Base-by-base conservation (phyloP, 2,888 invertebrate genomes). In the Colletes collaris region DNA sequence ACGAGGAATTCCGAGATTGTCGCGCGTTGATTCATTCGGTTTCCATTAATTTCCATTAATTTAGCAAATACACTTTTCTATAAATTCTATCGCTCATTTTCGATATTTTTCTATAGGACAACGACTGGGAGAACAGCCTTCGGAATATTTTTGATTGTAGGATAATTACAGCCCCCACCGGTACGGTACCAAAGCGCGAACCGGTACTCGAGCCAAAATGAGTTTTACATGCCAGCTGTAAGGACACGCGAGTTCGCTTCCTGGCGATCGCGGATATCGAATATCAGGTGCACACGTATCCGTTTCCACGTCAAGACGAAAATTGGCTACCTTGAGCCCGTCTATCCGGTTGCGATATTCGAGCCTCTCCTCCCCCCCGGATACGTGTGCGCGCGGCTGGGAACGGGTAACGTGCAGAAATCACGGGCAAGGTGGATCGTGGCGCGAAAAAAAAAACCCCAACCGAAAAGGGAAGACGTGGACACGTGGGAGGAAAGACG, bases 301-400 rank as follows among this genome's bases (percentile, higher is more conserved):
- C 7, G 19, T 81, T 79, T 72, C 64, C 71, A 49, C 60, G 75
- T 68, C 67, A 65, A 66, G 56, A 72, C 62, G 81, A 79, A 81
- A 81, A 81, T 81, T 79, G 65, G 37, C 52, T 53, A 44, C 84
- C 83, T 84, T 84, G 83, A 76, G 55, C 56, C 76, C 79, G 63
- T 68, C 72, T 66, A 85, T 86, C 81, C 66, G 52, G 50, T 85
- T 86, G 60, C 86, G 81, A 86, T 76, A 86, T 67, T 40, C 56
- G 75, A 86, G 72, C 46, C 40, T 52, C 16, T 0, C 16, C 13
- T 19, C 40, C 56, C 40, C 56, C 16, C 13, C 37, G n/a, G 64
- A 53, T 55, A n/a, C 72, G 27, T 16, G n/a, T 19, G 16, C 44
- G 40, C 49, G 3, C 11, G 11, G 19, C 8, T 19, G 40, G 52